These are phyloP conservation scores for Seriola dumerili DNA, from an alignment of 2,113 vertebrate species.

Conservation along the genomic window DNA sequence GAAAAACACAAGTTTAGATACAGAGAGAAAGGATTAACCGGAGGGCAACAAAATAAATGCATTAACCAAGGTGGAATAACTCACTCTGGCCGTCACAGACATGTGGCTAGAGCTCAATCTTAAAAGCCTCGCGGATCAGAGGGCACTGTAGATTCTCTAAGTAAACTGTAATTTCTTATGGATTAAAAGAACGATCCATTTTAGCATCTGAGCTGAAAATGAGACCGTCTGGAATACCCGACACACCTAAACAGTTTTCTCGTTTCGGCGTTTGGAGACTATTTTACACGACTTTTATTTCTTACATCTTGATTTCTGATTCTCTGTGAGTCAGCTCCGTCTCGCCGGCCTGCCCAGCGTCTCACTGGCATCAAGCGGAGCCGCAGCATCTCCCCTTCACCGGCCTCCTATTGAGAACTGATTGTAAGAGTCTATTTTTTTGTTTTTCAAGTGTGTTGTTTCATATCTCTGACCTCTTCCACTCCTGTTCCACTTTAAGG, in stretches of 20 bases:
- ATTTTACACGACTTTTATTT: constrained; percentile 18
- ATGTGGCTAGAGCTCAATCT: not conserved
- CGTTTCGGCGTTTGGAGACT: not conserved
- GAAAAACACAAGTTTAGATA: not conserved
- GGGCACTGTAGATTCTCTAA: constrained; percentile 8
- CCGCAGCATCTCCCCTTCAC: not conserved
- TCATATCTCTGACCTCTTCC: not conserved
- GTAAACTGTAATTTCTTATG: not conserved
- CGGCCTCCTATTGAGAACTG: not conserved
- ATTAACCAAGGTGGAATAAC: not conserved
- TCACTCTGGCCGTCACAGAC: too few species aligned
- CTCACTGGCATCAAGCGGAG: constrained; percentile 10
- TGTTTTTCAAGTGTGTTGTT: constrained; percentile 2
- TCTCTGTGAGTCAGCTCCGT: constrained; percentile 23
- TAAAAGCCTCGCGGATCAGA: constrained; percentile 9
- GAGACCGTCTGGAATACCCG: not conserved
- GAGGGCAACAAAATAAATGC: constrained; percentile 1
- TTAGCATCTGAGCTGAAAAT: constrained; percentile 20
- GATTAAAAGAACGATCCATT: constrained; percentile 9
- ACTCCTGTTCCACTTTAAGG: not conserved
- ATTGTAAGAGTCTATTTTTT: not conserved
- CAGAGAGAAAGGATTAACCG: constrained; percentile 11
- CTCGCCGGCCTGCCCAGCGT: constrained; percentile 19
- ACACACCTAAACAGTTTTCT: not conserved
- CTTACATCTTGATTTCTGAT: constrained; percentile 18